phyloP scores from a whole-genome alignment of 2,797 vertebrate genomes.

The Coilia nasus region DNA sequence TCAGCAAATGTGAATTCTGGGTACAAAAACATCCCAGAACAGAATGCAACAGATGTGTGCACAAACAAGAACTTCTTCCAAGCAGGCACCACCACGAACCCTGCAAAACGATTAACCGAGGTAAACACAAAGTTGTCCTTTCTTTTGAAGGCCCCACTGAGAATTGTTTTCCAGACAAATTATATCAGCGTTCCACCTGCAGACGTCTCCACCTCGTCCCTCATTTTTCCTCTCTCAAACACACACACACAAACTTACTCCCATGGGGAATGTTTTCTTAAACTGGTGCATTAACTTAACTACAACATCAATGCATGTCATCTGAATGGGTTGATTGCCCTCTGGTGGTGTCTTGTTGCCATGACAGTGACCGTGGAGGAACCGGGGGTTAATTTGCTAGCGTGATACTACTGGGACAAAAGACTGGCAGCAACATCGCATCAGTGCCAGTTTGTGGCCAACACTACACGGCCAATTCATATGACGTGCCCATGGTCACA shows the following conservation, averaged over 20 bases:
- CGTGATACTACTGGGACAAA: background rate
- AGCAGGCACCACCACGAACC: slow-evolving; percentile 12
- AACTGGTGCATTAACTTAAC: background rate
- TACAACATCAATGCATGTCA: background rate
- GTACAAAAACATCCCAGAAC: slow-evolving; percentile 19
- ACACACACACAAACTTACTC: background rate
- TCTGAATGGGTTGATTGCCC: background rate
- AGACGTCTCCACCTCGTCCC: slow-evolving; percentile 33
- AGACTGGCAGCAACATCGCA: background rate
- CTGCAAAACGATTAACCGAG: slow-evolving; percentile 23
- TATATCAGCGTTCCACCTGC: slow-evolving; percentile 46
- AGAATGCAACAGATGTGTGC: slow-evolving; percentile 2
- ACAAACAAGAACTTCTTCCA: slow-evolving; percentile 22
- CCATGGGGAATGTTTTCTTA: background rate
- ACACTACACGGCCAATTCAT: background rate
- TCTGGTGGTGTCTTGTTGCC: background rate
- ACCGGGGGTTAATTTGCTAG: background rate
- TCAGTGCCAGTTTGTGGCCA: background rate
- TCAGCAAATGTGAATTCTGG: background rate
- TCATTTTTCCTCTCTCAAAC: background rate
- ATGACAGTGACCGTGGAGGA: background rate
- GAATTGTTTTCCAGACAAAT: slow-evolving; percentile 42
- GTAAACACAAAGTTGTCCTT: slow-evolving; percentile 31
- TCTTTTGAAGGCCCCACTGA: slow-evolving; percentile 10
- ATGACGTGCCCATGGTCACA: slow-evolving; percentile 51